phyloP scores from a whole-genome alignment of 2,888 invertebrate genomes.

The Trisateles emortualis region DNA sequence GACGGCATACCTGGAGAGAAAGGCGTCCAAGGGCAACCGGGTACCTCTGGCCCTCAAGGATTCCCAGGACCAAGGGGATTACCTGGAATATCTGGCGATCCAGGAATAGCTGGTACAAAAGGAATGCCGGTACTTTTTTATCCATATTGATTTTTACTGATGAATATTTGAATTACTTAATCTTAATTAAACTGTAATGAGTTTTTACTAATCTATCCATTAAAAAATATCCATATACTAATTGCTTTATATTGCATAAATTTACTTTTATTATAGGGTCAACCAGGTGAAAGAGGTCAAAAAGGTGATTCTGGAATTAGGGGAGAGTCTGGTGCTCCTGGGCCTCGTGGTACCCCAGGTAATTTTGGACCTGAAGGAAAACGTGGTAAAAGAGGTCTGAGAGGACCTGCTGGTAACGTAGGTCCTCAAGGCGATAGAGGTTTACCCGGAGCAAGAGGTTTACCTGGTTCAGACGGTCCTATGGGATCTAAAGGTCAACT shows the following conservation, averaged over 20 bases:
- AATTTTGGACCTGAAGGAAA: constrained; percentile 92
- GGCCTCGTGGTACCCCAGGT: constrained; percentile 92
- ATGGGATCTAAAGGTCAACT: constrained; percentile 91
- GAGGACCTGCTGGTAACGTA: constrained; percentile 91
- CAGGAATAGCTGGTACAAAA: constrained; percentile 91
- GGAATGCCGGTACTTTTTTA: constrained; percentile 89
- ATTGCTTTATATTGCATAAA: too few relatives aligned
- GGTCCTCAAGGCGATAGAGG: constrained; percentile 93
- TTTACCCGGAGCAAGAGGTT: constrained; percentile 88
- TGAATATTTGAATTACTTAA: too few relatives aligned
- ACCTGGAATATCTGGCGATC: constrained; percentile 91
- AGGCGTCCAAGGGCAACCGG: constrained; percentile 91
- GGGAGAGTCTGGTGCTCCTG: constrained; percentile 91
- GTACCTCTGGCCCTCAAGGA: constrained; percentile 92
- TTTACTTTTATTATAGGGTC: constrained; percentile 83
- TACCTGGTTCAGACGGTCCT: constrained; percentile 93
- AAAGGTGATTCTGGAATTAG: constrained; percentile 93
- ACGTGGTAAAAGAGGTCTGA: constrained; percentile 92
- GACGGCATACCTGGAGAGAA: constrained; percentile 94
- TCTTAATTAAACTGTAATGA: too few relatives aligned
- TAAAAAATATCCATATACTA: too few relatives aligned
- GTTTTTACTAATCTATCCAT: too few relatives aligned
- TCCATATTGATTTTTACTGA: too few relatives aligned
- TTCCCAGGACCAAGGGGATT: constrained; percentile 93
- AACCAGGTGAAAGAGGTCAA: constrained; percentile 92